Conservation (phyloP, 2,113 vertebrate genomes). For the Takifugu flavidus region DNA sequence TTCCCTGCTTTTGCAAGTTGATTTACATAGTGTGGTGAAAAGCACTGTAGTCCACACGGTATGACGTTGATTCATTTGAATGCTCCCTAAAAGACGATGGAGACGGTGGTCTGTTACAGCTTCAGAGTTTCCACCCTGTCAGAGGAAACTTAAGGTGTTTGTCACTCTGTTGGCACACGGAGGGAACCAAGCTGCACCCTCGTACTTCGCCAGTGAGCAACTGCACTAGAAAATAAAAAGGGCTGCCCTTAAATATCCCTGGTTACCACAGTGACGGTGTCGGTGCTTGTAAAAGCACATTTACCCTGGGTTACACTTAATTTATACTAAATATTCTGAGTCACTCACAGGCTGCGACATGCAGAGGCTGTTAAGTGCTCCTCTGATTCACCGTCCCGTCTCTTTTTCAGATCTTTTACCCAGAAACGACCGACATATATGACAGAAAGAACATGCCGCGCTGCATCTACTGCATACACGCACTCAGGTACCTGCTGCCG, state of each 20-base stretch:
- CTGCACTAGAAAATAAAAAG: background rate
- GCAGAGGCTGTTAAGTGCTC: background rate
- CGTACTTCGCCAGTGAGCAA: background rate
- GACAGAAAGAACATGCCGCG: conserved; percentile 99
- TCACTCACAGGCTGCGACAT: conserved; percentile 29
- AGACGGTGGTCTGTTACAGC: background rate
- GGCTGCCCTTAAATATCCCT: background rate
- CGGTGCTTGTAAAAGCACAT: conserved; percentile 14
- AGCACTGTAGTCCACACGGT: too few relatives aligned
- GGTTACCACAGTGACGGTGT: background rate
- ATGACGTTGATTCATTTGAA: background rate
- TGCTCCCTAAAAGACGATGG: background rate
- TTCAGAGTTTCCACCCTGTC: background rate
- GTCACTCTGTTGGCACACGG: background rate
- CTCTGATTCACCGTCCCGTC: background rate
- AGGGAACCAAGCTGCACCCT: background rate
- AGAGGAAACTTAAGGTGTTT: background rate
- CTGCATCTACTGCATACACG: conserved; percentile 97
- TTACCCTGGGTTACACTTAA: conserved; percentile 12
- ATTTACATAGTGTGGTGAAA: background rate
- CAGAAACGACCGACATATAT: conserved; percentile 98
- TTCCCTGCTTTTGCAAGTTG: background rate
- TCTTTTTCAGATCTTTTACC: conserved; percentile 92
- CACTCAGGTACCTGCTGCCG: conserved; percentile 83
- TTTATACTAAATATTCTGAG: background rate